Evolutionary conservation across 2,888 invertebrate species (phyloP).

Genomic region (Odontothrips loti): DNA sequence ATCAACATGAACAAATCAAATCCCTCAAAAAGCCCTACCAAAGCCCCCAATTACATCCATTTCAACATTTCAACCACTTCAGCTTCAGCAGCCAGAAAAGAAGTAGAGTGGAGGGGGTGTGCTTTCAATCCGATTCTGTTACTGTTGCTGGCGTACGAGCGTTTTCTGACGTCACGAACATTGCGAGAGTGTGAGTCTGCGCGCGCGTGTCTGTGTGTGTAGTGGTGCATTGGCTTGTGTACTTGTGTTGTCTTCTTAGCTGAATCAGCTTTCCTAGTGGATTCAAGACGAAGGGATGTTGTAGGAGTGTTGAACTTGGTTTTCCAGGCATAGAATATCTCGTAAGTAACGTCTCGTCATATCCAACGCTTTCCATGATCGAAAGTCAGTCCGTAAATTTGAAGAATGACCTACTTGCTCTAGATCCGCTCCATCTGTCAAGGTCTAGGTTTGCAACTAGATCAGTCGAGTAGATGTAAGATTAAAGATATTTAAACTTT

Average conservation of each 20-base stretch:
- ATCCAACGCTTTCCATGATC: background rate
- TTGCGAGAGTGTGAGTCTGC: background rate
- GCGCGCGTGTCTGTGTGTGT: background rate
- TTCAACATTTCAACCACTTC: no score
- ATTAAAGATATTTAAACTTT: no score
- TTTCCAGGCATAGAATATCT: background rate
- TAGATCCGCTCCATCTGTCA: background rate
- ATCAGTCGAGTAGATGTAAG: background rate
- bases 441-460: background rate
- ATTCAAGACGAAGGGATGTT: background rate
- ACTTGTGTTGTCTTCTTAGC: background rate
- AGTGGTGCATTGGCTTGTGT: constrained; percentile 20
- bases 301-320: background rate
- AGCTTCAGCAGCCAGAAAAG: no score
- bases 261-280: background rate
- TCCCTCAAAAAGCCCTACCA: no score
- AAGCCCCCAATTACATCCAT: no score
- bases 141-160: no score
- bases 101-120: no score
- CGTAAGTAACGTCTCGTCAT: background rate
- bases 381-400: background rate
- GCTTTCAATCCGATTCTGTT: no score
- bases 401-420: constrained; percentile 12
- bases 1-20: no score
- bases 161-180: background rate